Conservation (phyloP, 2,113 vertebrate genomes). For the Oreotragus oreotragus region DNA sequence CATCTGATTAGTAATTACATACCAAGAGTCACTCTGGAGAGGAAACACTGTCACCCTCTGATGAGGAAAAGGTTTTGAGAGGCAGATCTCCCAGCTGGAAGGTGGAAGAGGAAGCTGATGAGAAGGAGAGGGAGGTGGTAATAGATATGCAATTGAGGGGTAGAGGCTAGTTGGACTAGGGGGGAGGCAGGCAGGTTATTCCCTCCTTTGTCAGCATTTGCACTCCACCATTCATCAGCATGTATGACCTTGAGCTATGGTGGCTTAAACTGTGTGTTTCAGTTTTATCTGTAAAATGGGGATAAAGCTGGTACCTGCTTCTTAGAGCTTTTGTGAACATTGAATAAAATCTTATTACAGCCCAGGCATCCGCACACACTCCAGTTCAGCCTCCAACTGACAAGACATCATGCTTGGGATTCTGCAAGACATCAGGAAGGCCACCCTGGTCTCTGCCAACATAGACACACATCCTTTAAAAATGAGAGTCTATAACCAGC, state of each 20-base stretch:
- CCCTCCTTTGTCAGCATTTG: background rate
- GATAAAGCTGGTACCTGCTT: background rate
- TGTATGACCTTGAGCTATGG: background rate
- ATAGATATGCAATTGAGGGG: fast-evolving
- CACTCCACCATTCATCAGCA: background rate
- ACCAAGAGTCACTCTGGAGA: background rate
- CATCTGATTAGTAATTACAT: slow-evolving; percentile 80
- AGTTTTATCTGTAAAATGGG: background rate
- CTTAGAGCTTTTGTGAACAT: background rate
- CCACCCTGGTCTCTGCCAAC: background rate
- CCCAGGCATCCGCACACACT: background rate
- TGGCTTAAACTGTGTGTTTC: background rate
- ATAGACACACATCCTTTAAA: background rate
- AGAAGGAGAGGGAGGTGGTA: background rate
- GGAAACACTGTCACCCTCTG: slow-evolving; percentile 34
- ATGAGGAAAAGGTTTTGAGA: slow-evolving; percentile 1
- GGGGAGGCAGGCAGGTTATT: too few relatives aligned
- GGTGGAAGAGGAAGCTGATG: background rate
- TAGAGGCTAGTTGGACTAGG: background rate
- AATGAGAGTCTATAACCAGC: background rate
- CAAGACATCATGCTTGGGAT: background rate
- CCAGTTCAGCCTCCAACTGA: background rate
- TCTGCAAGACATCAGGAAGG: background rate
- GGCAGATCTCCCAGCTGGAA: background rate
- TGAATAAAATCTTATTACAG: background rate